Base-by-base conservation (phyloP, 2,797 vertebrate species). In the Phrynocephalus forsythii region DNA sequence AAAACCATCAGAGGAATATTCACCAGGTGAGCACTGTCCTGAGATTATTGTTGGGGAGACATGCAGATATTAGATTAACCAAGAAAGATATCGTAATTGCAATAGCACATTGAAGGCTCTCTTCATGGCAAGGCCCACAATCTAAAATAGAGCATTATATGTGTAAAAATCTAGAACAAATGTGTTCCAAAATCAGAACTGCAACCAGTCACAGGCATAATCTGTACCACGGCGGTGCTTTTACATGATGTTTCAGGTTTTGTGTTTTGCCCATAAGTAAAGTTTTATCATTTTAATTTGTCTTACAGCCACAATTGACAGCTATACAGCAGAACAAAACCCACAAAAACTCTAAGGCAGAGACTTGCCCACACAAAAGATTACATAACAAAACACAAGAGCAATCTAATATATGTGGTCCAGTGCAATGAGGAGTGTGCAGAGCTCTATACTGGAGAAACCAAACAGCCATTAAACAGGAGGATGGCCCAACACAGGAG, bases 11-110 rank as follows among this genome's bases (percentile, higher is more conserved):
- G 94, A 92, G 83, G 99, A 99, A 95, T 97, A 97, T 91, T 99
- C 98, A 91, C 99, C 99, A 0, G 97, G 97, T 52, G 95, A 95
- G 91, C 99, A 99, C 92, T 99, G 98, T 95, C 98, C 99, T 99
- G 68, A 33, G 94, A 90, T 60, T 6, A 30, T 20, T 44, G 26
- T 8, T 44, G 24, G 71, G 9, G 86, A 92, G 83, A 85, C 90
- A 92, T 95, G 88, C 28, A 67, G 50, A 90, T n/a, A 67, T 9
- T 85, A 90, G 22, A 2, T 60, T n/a, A 82, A 80, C 69, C 85
- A 75, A 52, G 84, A 71, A 13, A 28, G 11, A 11, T 24, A 73
- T 38, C 9, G 5, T 22, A 56, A 22, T 28, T 9, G 38, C 4
- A 6, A 0, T 67, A 8, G 1, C 1, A 4, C 15, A 30, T 52